These are phyloP conservation scores for Drosophila recens DNA, from an alignment of 2,888 invertebrate genomes.

Conservation along the genomic window DNA sequence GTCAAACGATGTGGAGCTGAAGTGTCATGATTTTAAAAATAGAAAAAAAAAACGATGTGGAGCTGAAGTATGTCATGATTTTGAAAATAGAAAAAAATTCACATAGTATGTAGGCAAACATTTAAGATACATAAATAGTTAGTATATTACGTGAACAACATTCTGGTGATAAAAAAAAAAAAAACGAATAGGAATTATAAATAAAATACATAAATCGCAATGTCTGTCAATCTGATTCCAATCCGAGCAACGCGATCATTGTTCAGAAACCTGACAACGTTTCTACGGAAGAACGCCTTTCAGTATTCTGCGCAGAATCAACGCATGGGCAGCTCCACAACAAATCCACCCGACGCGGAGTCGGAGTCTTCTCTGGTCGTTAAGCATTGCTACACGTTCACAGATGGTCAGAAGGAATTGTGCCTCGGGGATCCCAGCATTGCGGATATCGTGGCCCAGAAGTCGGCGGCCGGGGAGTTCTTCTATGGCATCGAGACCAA, in stretches of 20 bases:
- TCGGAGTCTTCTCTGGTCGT: background rate
- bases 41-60: background rate
- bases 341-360: background rate
- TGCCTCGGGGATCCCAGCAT: constrained; percentile 4
- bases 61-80: background rate
- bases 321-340: background rate
- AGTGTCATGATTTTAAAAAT: background rate
- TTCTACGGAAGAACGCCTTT: background rate
- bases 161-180: constrained; percentile 4
- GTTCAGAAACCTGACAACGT: background rate
- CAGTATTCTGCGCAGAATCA: background rate
- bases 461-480: constrained; percentile 67
- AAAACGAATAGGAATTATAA: background rate
- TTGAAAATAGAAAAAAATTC: constrained; percentile 3
- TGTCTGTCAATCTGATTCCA: constrained; percentile 1
- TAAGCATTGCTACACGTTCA: constrained; percentile 4
- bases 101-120: background rate
- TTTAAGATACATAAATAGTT: background rate
- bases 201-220: background rate
- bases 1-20: no score
- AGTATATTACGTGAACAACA: background rate
- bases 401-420: background rate
- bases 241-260: background rate
- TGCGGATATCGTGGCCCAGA: constrained; percentile 58
- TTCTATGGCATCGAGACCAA: constrained; percentile 83